Conservation (phyloP, 2,797 vertebrate species). For the Cossypha heuglini region DNA sequence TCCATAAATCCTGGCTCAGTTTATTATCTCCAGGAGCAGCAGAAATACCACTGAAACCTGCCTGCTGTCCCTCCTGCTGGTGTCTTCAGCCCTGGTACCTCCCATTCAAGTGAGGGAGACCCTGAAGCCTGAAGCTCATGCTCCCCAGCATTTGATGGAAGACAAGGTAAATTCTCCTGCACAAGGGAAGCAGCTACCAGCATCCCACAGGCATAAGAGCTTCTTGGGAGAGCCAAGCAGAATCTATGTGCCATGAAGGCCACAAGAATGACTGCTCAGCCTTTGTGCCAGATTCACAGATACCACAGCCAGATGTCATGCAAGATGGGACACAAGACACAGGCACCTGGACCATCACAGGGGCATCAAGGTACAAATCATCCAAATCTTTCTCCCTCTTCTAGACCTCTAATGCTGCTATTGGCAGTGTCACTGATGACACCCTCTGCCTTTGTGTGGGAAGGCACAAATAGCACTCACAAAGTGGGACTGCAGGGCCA, state of each 20-base stretch:
- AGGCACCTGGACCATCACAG: neutral
- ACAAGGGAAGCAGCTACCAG: neutral
- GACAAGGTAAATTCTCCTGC: neutral
- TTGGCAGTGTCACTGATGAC: neutral
- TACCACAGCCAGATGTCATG: neutral
- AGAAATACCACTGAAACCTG: neutral
- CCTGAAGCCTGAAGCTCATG: neutral
- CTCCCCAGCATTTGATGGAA: neutral
- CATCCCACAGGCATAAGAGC: neutral
- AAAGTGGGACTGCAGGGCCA: neutral
- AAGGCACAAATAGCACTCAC: neutral
- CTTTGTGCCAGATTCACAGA: neutral
- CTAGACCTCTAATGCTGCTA: neutral
- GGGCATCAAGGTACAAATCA: neutral
- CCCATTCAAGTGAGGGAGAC: neutral
- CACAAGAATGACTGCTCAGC: rapidly evolving
- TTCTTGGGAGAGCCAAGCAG: neutral
- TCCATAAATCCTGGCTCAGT: neutral
- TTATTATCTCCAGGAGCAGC: neutral
- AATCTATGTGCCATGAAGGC: neutral
- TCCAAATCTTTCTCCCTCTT: neutral
- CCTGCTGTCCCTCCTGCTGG: neutral
- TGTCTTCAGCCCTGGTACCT: neutral
- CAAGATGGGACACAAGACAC: neutral
- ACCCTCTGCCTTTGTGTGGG: neutral